A percentile compares a stretch with the other conserved stretches of the same genome.
Evolutionary conservation across 2,113 vertebrate species (phyloP).

Genomic region (Rhineura floridana): DNA sequence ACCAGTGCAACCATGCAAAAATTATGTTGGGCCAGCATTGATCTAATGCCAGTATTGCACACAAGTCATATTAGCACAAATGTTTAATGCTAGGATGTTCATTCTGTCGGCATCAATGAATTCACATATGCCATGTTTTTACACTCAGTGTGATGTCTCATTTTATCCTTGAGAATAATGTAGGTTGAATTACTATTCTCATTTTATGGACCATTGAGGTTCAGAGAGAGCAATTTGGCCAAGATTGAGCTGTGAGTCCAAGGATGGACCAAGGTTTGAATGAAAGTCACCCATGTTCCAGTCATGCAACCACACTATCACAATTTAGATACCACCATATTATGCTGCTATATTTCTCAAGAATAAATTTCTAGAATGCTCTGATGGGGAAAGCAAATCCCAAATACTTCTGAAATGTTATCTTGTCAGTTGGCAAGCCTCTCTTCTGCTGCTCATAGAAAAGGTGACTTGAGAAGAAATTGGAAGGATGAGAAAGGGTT

Average conservation of each 20-base stretch:
- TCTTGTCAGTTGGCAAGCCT: not conserved
- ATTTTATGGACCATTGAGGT: constrained; percentile 13
- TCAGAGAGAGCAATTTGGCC: not conserved
- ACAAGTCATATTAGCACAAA: not conserved
- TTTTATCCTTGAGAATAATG: not conserved
- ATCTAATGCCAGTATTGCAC: not conserved
- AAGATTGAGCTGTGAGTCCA: not conserved
- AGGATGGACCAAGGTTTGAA: not conserved
- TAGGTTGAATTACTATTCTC: not conserved
- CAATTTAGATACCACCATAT: not conserved
- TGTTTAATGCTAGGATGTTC: not conserved
- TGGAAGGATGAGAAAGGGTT: not conserved
- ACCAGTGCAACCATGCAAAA: not conserved
- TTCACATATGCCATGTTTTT: constrained; percentile 5
- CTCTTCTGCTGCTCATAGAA: not conserved
- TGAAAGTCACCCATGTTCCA: not conserved
- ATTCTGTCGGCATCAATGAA: not conserved
- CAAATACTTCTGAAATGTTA: not conserved
- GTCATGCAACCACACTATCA: not conserved
- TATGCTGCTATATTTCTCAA: not conserved
- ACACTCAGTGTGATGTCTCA: not conserved
- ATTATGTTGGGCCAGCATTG: not conserved
- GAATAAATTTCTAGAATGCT: not conserved
- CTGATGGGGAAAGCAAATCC: not conserved
- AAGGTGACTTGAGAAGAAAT: not conserved